Base-by-base conservation (phyloP, 1,140 invertebrate species). In the Penaeus vannamei region DNA sequence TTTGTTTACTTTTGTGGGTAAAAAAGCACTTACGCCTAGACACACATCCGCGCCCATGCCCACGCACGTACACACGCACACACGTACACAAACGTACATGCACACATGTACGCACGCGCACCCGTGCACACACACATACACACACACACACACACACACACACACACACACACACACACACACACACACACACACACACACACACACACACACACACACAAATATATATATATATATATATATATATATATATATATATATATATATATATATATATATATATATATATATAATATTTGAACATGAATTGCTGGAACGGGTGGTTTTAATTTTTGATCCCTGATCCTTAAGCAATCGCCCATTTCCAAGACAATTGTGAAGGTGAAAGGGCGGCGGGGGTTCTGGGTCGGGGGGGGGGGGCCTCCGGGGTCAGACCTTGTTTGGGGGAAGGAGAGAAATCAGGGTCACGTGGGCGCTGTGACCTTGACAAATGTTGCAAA, bases 21-120 rank as follows among this genome's bases (percentile, higher is more conserved):
- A 17, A 1, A n/a, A 53, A 53, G 12, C 10, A 36, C 1, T 36
- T 36, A 36, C 5, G 36, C 36, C 36, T 36, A 77, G 14, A 22
- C 72, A 77, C 26, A 81, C 53, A 81, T n/a, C n/a, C 10, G 60
- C 53, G 59, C 53, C 19, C n/a, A 59, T n/a, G 59, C 26, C 42
- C 53, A 60, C 26, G 46, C 46, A 84, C 62, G 62, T 84, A 84
- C 62, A 84, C 62, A 84, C 62, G 36, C 62, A 84, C 62, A 84
- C 62, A 64, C 62, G 62, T 42, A 84, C 29, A 64, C 36, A 84
- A 62, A 66, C 32, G 62, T 84, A 84, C 62, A 64, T 84, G 62
- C 36, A 84, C 62, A 84, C 64, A 29, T 84, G 29, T 84, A 66
- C 0, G 26, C 46, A 60, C 46, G 17, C 46, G 60, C 46, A 81